Base-by-base conservation (phyloP, 2,113 vertebrate genomes). In the Tympanuchus pallidicinctus region DNA sequence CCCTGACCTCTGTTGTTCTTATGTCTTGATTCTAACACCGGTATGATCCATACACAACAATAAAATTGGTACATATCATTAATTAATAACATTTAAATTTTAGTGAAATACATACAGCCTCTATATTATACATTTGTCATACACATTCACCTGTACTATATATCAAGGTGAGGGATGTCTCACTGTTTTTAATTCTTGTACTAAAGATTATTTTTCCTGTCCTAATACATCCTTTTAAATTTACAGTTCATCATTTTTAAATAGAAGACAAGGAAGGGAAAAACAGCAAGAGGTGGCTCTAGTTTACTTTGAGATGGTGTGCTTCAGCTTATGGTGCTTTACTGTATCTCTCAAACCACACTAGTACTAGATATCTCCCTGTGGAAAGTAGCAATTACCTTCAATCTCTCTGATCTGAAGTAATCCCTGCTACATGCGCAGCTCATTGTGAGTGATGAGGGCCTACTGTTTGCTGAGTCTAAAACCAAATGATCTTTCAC, bases 401-500 rank as follows among this genome's bases (percentile, higher is more conserved):
- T 98, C 98, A 98, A 96, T 98, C 98, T 98, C 98, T 98, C 98
- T 97, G 98, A 98, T 99, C 98, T 98, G 97, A 98, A 98, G 98
- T 98, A 98, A 99, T 98, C 98, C 98, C 97, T 97, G 98, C 97
- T 98, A 98, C 98, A 98, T 96, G 98, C 75, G 47, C 98, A 98
- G 98, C 98, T 99, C 98, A 98, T 98, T 98, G 98, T 98, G 98
- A 99, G 98, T 98, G 98, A 99, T 99, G 98, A 98, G 98, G 93
- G 98, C 98, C 98, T 97, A 98, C 97, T 99, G 98, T 99, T 99
- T 99, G 98, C 98, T 97, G 98, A 99, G 98, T 98, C 98, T 98
- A 98, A 99, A 98, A 98, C 98, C 98, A 99, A 99, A 99, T 99
- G 99, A 98, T 99, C 98, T 99, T 98, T 98, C 98, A 98, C 98